Conservation (phyloP, 2,113 vertebrate species). For the Datnioides undecimradiatus region DNA sequence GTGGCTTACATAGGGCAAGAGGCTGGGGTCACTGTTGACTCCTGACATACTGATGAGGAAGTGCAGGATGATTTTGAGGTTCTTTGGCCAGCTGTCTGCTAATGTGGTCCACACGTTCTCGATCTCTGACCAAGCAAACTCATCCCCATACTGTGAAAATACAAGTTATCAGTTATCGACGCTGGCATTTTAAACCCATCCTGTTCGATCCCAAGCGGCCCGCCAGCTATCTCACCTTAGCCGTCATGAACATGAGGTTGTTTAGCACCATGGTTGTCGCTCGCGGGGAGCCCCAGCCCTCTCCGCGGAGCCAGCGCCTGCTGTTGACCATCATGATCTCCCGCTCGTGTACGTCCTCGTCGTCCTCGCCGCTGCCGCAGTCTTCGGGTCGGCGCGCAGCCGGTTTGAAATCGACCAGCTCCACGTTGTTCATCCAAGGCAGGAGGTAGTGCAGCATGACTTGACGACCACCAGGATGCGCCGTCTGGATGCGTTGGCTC, state of each 20-base stretch:
- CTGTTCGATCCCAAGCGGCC: no score
- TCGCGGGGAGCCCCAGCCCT: constrained; percentile 97
- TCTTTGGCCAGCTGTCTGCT: constrained; percentile 98
- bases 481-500: constrained; percentile 97
- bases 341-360: constrained; percentile 88
- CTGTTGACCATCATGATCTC: constrained; percentile 97
- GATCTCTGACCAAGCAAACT: constrained; percentile 98
- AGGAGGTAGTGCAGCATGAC: constrained; percentile 98
- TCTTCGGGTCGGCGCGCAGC: constrained; percentile 87
- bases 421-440: constrained; percentile 99
- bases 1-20: constrained; percentile 95
- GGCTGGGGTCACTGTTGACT: constrained; percentile 97
- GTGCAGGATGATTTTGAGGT: constrained; percentile 98
- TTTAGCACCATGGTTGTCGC: constrained; percentile 98
- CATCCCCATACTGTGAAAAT: constrained; percentile 93
- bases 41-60: constrained; percentile 98
- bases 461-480: constrained; percentile 95
- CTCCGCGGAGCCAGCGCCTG: constrained; percentile 94
- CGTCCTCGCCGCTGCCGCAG: constrained; percentile 83
- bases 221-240: constrained; percentile 89
- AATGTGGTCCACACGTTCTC: constrained; percentile 99
- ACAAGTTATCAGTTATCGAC: no score
- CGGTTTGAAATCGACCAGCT: constrained; percentile 94
- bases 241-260: constrained; percentile 99
- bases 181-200: neutral